Percentiles rank a stretch among this genome's conserved stretches.
Conservation (phyloP, 2,888 invertebrate species). For the Orthonevra nobilis region DNA sequence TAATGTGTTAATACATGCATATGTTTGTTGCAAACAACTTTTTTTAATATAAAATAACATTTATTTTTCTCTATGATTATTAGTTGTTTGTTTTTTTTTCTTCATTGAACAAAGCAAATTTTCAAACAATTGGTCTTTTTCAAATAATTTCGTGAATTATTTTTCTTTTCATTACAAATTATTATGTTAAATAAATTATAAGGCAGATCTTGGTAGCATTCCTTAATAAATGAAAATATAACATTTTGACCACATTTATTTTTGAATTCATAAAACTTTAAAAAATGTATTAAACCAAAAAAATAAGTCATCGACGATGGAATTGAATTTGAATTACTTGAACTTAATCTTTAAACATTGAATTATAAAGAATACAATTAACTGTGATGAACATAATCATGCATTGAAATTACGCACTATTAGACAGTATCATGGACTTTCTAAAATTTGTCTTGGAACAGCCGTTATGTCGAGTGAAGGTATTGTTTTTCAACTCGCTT, state of each 20-base stretch:
- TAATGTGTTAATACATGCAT: slow-evolving; percentile 15
- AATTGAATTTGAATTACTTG: too few species aligned
- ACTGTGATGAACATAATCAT: too few species aligned
- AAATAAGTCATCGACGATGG: too few species aligned
- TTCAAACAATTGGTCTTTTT: slow-evolving; percentile 48
- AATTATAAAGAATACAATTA: too few species aligned
- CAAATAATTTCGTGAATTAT: background rate
- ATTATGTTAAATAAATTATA: slow-evolving; percentile 42
- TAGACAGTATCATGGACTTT: too few species aligned
- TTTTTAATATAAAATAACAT: slow-evolving; percentile 12
- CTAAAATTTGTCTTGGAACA: too few species aligned
- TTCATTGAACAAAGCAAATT: slow-evolving; percentile 12
- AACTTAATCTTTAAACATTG: too few species aligned
- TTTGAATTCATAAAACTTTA: too few species aligned
- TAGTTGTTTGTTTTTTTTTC: background rate
- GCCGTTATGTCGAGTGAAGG: too few species aligned
- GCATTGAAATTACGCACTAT: too few species aligned
- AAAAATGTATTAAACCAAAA: too few species aligned
- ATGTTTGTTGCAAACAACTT: slow-evolving; percentile 9
- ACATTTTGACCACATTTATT: background rate
- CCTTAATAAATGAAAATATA: background rate
- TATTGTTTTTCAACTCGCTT: too few species aligned
- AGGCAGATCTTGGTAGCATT: slow-evolving; percentile 60
- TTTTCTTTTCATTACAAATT: slow-evolving; percentile 3
- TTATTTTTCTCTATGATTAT: slow-evolving; percentile 12